Conservation (phyloP, 2,888 invertebrate species). For the Pterobdella sp. region DNA sequence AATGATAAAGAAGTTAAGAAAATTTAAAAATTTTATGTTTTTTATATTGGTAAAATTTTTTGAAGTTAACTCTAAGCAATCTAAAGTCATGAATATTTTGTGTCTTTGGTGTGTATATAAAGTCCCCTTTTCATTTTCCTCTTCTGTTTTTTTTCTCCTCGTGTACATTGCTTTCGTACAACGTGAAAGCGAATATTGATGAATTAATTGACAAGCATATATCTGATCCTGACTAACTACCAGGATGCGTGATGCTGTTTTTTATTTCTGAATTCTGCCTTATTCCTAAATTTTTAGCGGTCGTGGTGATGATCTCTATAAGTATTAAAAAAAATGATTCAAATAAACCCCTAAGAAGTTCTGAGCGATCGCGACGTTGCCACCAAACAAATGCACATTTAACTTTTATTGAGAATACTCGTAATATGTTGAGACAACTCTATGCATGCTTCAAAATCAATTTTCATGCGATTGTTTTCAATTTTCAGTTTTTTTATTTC, state of each 20-base stretch:
- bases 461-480: background rate
- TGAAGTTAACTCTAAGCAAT: too few species aligned
- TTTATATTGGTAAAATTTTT: too few species aligned
- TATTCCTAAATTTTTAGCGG: background rate
- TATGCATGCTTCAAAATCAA: background rate
- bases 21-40: too few species aligned
- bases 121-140: background rate
- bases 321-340: too few species aligned
- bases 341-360: background rate
- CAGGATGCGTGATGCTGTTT: background rate
- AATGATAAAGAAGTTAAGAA: too few species aligned
- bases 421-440: background rate
- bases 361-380: too few species aligned
- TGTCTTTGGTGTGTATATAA: background rate
- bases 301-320: background rate
- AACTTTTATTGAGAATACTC: too few species aligned
- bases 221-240: conserved; percentile 14
- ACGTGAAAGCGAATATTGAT: background rate
- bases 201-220: conserved; percentile 6
- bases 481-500: background rate
- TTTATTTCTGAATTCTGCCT: conserved; percentile 5
- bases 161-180: background rate
- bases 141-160: background rate
- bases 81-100: too few species aligned
- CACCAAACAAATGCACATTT: too few species aligned